A percentile compares a stretch with the other conserved stretches of the same genome.
phyloP scores from a whole-genome alignment of 2,797 vertebrate species.

The Hirundo rustica region DNA sequence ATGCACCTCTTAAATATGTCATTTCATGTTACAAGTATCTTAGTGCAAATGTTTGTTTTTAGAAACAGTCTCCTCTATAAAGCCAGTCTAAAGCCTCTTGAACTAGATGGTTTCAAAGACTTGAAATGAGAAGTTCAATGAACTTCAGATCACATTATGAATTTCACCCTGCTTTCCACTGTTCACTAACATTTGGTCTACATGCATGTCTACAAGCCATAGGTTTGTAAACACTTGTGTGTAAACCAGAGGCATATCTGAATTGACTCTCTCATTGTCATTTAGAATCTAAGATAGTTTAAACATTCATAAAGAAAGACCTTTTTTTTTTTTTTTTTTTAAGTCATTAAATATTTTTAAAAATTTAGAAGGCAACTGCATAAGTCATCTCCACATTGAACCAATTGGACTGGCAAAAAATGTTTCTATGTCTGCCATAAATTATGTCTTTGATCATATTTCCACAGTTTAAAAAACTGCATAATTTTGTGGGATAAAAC shows the following conservation, averaged over 20 bases:
- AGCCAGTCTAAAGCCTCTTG: background rate
- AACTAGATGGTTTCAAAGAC: background rate
- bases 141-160: background rate
- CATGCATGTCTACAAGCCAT: background rate
- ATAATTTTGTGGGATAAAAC: background rate
- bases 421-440: background rate
- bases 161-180: background rate
- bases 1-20: background rate
- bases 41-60: background rate
- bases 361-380: background rate
- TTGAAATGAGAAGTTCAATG: background rate
- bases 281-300: background rate
- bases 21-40: background rate
- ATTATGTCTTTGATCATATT: background rate
- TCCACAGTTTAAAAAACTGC: background rate
- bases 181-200: background rate
- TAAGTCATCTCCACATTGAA: background rate
- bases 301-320: background rate
- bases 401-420: background rate
- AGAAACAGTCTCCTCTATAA: background rate
- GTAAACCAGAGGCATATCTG: background rate
- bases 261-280: background rate
- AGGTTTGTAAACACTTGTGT: background rate
- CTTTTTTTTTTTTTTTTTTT: fast-evolving
- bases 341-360: background rate